phyloP scores from a whole-genome alignment of 2,888 invertebrate species.

The Erebia ligea region DNA sequence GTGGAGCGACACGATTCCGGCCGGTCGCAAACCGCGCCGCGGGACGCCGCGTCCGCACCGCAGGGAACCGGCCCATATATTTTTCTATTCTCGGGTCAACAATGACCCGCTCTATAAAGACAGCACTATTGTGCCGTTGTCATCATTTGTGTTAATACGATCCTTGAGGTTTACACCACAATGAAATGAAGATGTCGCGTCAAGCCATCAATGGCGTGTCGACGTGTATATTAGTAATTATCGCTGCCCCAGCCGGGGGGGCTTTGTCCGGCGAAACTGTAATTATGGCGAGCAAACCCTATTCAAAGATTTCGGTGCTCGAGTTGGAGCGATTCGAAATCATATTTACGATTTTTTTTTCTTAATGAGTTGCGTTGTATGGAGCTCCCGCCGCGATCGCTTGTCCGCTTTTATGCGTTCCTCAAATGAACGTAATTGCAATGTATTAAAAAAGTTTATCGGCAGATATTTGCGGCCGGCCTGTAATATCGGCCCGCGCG shows the following conservation, averaged over 20 bases:
- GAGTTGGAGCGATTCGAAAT: constrained; percentile 55
- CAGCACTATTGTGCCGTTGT: constrained; percentile 73
- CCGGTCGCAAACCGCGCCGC: constrained; percentile 68
- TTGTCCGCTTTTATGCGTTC: constrained; percentile 68
- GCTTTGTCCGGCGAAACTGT: constrained; percentile 64
- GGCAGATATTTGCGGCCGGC: constrained; percentile 59
- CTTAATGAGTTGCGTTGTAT: constrained; percentile 60
- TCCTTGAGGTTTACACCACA: constrained; percentile 81
- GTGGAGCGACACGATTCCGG: constrained; percentile 59
- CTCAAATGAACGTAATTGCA: constrained; percentile 74
- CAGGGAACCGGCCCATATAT: constrained; percentile 74
- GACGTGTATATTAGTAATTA: constrained; percentile 81
- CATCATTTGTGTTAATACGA: constrained; percentile 82
- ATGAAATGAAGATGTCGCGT: constrained; percentile 75
- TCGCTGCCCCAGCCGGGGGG: constrained; percentile 72
- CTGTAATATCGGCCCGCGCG: constrained; percentile 62
- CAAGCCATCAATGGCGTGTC: constrained; percentile 76
- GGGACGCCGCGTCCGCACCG: constrained; percentile 61
- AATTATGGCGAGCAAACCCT: constrained; percentile 62
- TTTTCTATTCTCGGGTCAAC: constrained; percentile 76
- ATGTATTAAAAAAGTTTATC: constrained; percentile 74
- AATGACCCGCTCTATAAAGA: constrained; percentile 72
- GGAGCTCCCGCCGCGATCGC: constrained; percentile 62
- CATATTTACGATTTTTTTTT: constrained; percentile 61
- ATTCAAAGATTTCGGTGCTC: constrained; percentile 56